These are phyloP conservation scores for Chondrosia reniformis DNA, from an alignment of 37 sponge, comb jelly and placozoan genomes.

Conservation along the genomic window DNA sequence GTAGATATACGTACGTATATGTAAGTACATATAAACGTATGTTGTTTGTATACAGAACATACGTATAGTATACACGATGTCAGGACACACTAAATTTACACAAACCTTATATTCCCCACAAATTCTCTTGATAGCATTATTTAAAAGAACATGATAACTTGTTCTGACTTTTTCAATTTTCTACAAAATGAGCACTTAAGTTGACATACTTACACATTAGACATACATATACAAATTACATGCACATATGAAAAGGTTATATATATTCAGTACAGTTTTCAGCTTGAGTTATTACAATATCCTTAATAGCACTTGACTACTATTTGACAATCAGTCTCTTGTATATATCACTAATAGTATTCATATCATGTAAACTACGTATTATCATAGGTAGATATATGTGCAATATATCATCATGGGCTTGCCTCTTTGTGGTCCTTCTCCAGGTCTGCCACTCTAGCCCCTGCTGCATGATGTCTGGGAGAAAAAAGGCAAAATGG, in stretches of 20 bases:
- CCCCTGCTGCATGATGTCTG: slow-evolving; percentile 15
- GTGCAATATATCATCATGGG: background rate
- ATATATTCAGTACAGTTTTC: background rate
- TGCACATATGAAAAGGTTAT: background rate
- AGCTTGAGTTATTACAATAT: too few relatives aligned
- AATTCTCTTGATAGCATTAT: slow-evolving; percentile 61
- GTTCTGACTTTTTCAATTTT: slow-evolving; percentile 54
- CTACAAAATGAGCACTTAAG: background rate
- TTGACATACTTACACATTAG: background rate
- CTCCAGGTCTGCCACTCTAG: slow-evolving; percentile 40
- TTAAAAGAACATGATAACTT: slow-evolving; percentile 46
- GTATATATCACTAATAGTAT: background rate
- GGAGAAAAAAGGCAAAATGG: background rate
- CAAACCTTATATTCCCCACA: slow-evolving; percentile 73
- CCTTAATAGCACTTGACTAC: too few relatives aligned
- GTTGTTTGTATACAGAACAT: background rate
- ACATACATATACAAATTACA: background rate
- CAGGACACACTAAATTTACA: background rate
- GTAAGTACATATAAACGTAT: background rate
- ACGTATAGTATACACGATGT: background rate
- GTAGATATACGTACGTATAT: background rate
- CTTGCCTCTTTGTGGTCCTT: slow-evolving; percentile 47
- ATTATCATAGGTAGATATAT: background rate
- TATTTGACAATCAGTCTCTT: too few relatives aligned
- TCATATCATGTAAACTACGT: background rate